Percentiles rank a stretch among this genome's conserved stretches.
Conservation (phyloP, 2,113 vertebrate genomes). For the Notothenia coriiceps region DNA sequence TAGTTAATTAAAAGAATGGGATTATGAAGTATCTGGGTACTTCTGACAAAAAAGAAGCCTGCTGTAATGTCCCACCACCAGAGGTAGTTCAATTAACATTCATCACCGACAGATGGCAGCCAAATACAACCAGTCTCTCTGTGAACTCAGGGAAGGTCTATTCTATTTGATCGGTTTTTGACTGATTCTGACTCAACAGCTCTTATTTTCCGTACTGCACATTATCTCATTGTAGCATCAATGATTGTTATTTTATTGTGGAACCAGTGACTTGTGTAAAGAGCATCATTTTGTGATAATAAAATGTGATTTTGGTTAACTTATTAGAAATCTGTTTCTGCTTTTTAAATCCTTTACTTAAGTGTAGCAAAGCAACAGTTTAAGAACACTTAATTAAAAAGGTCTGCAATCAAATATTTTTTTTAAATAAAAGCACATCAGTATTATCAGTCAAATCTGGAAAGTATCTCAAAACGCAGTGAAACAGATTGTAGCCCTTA, state of each 20-base stretch:
- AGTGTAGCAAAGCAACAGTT: background rate
- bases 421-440: too few relatives aligned
- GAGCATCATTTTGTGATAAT: background rate
- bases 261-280: background rate
- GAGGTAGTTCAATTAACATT: background rate
- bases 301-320: background rate
- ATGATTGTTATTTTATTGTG: background rate
- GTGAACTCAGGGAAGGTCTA: background rate
- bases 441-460: too few relatives aligned
- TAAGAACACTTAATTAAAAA: background rate
- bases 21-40: background rate
- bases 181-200: background rate
- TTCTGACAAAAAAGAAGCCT: background rate
- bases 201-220: background rate
- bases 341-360: background rate
- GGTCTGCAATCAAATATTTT: background rate
- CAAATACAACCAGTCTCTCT: background rate
- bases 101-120: conserved; percentile 56
- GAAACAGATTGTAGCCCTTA: too few relatives aligned
- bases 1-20: background rate
- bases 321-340: background rate
- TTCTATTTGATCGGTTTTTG: too few relatives aligned
- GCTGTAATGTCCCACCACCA: background rate
- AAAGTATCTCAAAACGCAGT: too few relatives aligned
- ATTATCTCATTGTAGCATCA: too few relatives aligned